Conservation (phyloP, 2,888 invertebrate species). For the Stenurella melanura region DNA sequence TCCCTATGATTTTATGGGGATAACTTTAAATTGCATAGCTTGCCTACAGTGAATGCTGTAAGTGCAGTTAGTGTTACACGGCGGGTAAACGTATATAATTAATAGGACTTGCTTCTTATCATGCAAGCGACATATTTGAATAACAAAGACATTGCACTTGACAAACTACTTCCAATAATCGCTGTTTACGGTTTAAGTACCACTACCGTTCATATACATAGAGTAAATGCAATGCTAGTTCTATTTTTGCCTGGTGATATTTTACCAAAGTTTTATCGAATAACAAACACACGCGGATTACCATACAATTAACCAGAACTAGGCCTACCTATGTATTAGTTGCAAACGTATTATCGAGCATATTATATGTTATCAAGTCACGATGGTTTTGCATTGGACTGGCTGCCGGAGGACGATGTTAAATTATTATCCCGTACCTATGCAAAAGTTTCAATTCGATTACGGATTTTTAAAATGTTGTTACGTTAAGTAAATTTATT, state of each 20-base stretch:
- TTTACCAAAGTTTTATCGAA: neutral
- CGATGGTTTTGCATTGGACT: too few species aligned
- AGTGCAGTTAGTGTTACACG: conserved; percentile 48
- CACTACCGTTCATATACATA: conserved; percentile 24
- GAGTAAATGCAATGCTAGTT: conserved; percentile 8
- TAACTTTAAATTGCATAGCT: conserved; percentile 44
- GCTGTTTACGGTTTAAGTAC: conserved; percentile 51
- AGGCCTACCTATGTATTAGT: neutral
- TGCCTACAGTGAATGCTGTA: conserved; percentile 44
- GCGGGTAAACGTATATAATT: conserved; percentile 55
- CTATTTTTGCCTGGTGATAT: neutral
- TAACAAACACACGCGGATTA: neutral
- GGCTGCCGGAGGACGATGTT: too few species aligned
- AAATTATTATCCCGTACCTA: too few species aligned
- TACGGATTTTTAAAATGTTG: too few species aligned
- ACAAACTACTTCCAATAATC: conserved; percentile 58
- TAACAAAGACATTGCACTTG: conserved; percentile 64
- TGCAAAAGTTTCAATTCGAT: too few species aligned
- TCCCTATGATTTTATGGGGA: conserved; percentile 44
- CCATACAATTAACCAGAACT: neutral
- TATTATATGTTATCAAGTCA: too few species aligned
- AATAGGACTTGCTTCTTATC: conserved; percentile 59
- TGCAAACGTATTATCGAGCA: too few species aligned
- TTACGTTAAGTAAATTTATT: too few species aligned
- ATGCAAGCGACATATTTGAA: conserved; percentile 58